Evolutionary conservation across 2,888 invertebrate genomes (phyloP), one percentile per base, ranked within the genome.

Genomic region (Camponotus fellah): DNA sequence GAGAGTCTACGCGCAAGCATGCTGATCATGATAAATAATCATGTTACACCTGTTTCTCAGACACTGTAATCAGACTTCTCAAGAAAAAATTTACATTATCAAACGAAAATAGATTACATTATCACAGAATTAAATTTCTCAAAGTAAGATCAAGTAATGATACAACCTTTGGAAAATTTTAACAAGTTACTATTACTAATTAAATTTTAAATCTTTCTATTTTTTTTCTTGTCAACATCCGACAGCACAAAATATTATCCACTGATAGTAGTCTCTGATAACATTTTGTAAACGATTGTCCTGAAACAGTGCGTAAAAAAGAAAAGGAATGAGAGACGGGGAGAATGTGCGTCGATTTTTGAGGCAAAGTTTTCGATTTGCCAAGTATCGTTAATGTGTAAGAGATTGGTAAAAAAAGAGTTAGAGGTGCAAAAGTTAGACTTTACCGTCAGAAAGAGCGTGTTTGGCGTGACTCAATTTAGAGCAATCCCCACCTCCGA

Each of bases 391-490:
- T 89, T 89, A 89, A 87, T 49, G 37, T 80, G 66, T 84, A 85
- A 82, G 37, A 88, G 76, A 60, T 17, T 34, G 56, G 37, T 60
- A 49, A 34, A 17, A 26, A 64, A 21, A 86, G 82, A 88, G 85
- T 86, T 90, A 90, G 53, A 53, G 85, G 88, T 90, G 89, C 90
- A 86, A 87, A 88, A 87, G 86, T 85, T 87, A 83, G 88, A 87
- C 88, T 88, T 91, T 91, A 91, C 87, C 91, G 85, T 91, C 86
- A 81, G 84, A 89, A 90, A 88, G 88, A 88, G 88, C 87, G 89
- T 91, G 90, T 89, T 89, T 87, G 90, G 89, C 90, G 88, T 90
- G 91, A 91, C 86, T 90, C 88, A 87, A 90, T 88, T 90, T 88
- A 91, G 89, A 87, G 90, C 85, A 89, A 87, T 90, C 85, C 85